Base-by-base conservation (phyloP, 2,113 vertebrate species). In the Coregonus clupeaformis region DNA sequence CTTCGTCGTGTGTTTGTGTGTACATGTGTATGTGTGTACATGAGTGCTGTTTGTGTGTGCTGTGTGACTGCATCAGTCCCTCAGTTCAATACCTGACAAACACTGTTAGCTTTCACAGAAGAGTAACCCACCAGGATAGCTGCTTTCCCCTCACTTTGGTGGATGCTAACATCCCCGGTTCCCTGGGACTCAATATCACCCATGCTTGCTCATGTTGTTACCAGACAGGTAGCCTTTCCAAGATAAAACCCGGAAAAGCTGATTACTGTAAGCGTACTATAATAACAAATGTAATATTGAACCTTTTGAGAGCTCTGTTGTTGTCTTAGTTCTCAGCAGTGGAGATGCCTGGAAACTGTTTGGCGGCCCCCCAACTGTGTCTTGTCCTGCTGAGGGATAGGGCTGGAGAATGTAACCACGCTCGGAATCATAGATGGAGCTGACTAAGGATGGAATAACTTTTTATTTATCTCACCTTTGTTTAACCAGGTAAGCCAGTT, bases 181-280 rank as follows among this genome's bases (percentile, higher is more conserved):
- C 72, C 73, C 68, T 24, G n/a, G 78, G 7, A 80, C 74, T 30
- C 77, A 73, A 63, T 84, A 80, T 82, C 86, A 80, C 81, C 80
- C 85, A 78, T 80, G 78, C 83, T 87, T 81, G 72, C 86, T 90
- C 87, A 85, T 86, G 89, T 86, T 82, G 88, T 90, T 88, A 89
- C 71, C 70, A 36, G 85, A 82, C 85, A 82, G 85, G 88, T 82
- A 81, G 82, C 49, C 64, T 73, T 83, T 87, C 81, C 79, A 49
- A 86, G 79, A 87, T 86, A 89, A 88, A 82, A 82, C 77, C 84
- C 84, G 78, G 74, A 76, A 75, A 89, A 89, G 84, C 80, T 88
- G 88, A 91, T 91, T 85, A 90, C 75, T 81, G 77, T 85, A 83
- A 79, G 76, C 81, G 5, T 20, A 27, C 29, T 65, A 85, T 83